These are phyloP conservation scores for Coelinius sp. DNA, from an alignment of 2,888 invertebrate species.

Conservation along the genomic window DNA sequence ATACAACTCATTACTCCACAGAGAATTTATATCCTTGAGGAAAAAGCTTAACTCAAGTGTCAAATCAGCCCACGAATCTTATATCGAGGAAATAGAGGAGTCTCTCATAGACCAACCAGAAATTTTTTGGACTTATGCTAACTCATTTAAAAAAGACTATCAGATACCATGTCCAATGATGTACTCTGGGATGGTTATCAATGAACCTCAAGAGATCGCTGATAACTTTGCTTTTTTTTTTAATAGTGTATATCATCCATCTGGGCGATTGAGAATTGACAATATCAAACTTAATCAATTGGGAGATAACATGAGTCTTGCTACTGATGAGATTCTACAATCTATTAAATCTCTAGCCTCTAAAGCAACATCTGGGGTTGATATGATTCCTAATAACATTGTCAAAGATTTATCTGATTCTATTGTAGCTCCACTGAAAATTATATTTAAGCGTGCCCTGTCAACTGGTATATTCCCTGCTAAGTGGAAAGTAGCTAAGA, in stretches of 20 bases:
- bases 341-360: neutral
- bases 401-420: neutral
- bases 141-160: neutral
- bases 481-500: slow-evolving; percentile 31
- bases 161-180: neutral
- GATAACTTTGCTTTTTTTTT: neutral
- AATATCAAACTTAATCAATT: neutral
- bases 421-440: neutral
- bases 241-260: neutral
- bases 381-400: neutral
- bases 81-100: neutral
- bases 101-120: neutral
- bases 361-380: neutral
- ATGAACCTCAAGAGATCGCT: neutral
- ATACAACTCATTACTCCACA: neutral
- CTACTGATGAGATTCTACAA: neutral
- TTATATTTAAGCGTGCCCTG: neutral
- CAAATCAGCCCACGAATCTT: no score
- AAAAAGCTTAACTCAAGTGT: no score
- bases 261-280: neutral
- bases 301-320: neutral
- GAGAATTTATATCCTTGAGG: no score
- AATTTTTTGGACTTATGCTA: neutral
- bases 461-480: neutral
- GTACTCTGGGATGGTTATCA: neutral